These are phyloP conservation scores for Cynoglossus semilaevis DNA, from an alignment of 2,113 vertebrate genomes.

Conservation along the genomic window DNA sequence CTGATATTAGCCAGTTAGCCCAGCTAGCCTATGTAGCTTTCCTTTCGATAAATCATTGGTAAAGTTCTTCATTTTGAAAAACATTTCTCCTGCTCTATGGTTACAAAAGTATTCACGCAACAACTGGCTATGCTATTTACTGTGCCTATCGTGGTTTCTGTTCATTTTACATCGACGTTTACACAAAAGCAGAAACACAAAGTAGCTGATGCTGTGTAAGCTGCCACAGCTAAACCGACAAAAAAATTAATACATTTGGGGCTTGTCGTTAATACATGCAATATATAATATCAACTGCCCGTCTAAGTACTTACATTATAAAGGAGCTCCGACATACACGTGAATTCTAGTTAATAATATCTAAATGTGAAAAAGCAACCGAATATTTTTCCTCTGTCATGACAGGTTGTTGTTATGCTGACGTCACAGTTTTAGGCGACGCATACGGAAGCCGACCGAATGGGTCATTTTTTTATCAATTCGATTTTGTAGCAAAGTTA, in stretches of 20 bases:
- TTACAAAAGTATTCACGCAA: fast-evolving
- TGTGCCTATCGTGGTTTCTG: neutral
- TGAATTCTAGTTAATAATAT: conserved; percentile 1
- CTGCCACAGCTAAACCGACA: conserved; percentile 13
- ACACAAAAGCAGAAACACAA: conserved; percentile 3
- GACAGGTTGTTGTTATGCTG: conserved; percentile 72
- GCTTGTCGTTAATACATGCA: too few relatives aligned
- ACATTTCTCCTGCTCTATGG: too few relatives aligned
- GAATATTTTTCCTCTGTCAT: conserved; percentile 48
- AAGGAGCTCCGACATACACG: conserved; percentile 41
- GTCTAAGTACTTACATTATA: conserved; percentile 44
- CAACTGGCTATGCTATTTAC: neutral
- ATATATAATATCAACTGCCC: too few relatives aligned
- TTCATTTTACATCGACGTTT: conserved; percentile 5
- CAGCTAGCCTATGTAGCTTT: conserved; percentile 29
- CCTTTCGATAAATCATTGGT: neutral
- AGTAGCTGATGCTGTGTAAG: conserved; percentile 54
- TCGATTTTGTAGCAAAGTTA: too few relatives aligned
- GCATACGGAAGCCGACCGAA: conserved; percentile 57
- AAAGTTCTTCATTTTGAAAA: neutral
- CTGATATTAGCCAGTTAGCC: conserved; percentile 41
- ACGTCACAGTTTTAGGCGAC: conserved; percentile 53
- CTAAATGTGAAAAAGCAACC: conserved; percentile 28
- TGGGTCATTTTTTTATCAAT: neutral
- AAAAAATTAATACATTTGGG: neutral